Percentiles rank a stretch among this genome's conserved stretches.
Conservation (phyloP, 2,888 invertebrate species). For the Nephrocerus scutellatus region DNA sequence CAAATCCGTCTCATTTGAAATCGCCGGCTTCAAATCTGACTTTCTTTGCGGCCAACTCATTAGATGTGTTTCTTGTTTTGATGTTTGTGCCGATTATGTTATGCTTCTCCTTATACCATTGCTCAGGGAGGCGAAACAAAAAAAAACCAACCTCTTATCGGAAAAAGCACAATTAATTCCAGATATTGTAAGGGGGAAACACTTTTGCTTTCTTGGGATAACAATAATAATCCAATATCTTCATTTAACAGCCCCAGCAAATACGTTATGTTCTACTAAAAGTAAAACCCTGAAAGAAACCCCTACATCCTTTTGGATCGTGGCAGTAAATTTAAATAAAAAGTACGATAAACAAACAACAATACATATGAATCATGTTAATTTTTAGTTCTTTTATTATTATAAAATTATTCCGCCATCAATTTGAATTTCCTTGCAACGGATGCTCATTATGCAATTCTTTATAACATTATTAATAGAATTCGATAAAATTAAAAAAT, state of each 20-base stretch:
- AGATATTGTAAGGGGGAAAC: too few species aligned
- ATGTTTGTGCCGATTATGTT: neutral
- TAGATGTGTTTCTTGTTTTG: conserved; percentile 35
- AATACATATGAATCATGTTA: conserved; percentile 10
- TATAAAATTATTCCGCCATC: conserved; percentile 32
- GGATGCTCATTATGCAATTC: conserved; percentile 43
- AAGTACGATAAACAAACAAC: neutral
- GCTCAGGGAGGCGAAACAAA: too few species aligned
- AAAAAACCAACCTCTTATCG: too few species aligned
- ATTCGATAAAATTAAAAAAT: too few species aligned
- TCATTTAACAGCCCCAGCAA: neutral
- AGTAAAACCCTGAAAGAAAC: too few species aligned
- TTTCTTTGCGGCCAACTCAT: conserved; percentile 44
- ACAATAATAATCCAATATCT: neutral
- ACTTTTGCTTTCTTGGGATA: too few species aligned
- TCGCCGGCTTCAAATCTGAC: conserved; percentile 48
- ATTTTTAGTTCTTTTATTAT: conserved; percentile 23
- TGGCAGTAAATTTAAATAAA: too few species aligned
- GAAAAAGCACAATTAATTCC: too few species aligned
- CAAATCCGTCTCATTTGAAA: conserved; percentile 49
- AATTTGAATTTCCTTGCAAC: conserved; percentile 47
- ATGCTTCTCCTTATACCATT: too few species aligned
- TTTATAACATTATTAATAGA: too few species aligned
- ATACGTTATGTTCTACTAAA: neutral
- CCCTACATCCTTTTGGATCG: too few species aligned